A percentile compares a stretch with the other conserved stretches of the same genome.
Conservation (phyloP, 1,140 invertebrate species). For the Hypsibius dujardini region DNA sequence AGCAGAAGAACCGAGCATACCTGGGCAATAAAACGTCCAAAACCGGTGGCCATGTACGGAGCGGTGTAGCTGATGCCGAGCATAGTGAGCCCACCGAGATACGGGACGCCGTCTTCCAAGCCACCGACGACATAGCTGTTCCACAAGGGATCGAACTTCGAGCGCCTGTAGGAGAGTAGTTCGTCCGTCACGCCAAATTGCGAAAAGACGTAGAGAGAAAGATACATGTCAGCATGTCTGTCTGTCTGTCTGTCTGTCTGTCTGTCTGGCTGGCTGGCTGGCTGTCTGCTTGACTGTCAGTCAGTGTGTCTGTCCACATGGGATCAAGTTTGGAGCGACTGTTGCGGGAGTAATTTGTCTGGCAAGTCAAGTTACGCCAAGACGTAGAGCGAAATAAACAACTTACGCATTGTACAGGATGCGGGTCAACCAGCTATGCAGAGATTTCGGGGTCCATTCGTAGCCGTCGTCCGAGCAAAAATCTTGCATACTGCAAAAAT, state of each 20-base stretch:
- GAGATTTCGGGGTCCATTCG: constrained; percentile 58
- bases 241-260: too few relatives aligned
- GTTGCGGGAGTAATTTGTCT: too few relatives aligned
- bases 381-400: too few relatives aligned
- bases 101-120: constrained; percentile 52
- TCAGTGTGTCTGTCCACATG: too few relatives aligned
- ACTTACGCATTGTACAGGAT: constrained; percentile 59
- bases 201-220: too few relatives aligned
- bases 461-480: constrained; percentile 74
- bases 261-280: too few relatives aligned
- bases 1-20: too few relatives aligned
- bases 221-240: too few relatives aligned
- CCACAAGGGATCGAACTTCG: constrained; percentile 87
- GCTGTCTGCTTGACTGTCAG: too few relatives aligned
- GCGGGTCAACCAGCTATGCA: constrained; percentile 80
- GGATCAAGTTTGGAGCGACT: too few relatives aligned
- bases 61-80: constrained; percentile 74
- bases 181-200: too few relatives aligned
- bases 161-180: constrained; percentile 48
- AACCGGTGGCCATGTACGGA: constrained; percentile 64
- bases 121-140: constrained; percentile 78
- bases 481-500: constrained; percentile 60
- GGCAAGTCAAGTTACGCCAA: too few relatives aligned
- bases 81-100: constrained; percentile 75
- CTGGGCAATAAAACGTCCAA: constrained; percentile 65